Evolutionary conservation across 2,113 vertebrate species (phyloP), one percentile per base, ranked within the genome.

Genomic region (Marcusenius ussheri): DNA sequence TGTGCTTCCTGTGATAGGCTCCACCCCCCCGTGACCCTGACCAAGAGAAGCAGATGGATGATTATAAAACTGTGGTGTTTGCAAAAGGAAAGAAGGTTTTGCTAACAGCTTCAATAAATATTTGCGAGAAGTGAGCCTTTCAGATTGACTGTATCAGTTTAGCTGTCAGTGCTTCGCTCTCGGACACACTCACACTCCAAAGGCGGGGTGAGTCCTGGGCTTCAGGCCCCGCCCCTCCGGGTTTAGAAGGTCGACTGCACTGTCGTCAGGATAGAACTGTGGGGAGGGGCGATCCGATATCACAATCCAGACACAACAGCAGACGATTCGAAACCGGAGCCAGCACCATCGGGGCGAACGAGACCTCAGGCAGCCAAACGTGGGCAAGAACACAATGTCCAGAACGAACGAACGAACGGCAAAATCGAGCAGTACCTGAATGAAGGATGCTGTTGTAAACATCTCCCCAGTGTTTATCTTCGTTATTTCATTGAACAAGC

Each of bases 161-260:
- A 42, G 45, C 24, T 9, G n/a, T 47, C 51, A 62, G 53, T 35
- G 10, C 45, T 31, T 70, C 0, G 47, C 21, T 74, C 45, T 58
- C 5, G 31, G 1, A 47, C 89, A 62, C 47, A 93, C 95, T 93
- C 90, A 98, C 97, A 93, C 92, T 92, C 96, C 97, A 87, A 97
- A 94, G 31, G 94, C 94, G 0, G 93, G 89, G 24, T 97, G 93
- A 6, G 93, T 93, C 88, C 96, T 89, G 88, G 93, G 93, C 0
- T 91, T 93, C 42, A 97, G 92, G 88, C 93, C 92, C 92, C 92
- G 90, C 70, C 92, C 46, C 0, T 90, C 83, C 0, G 94, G 93
- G 88, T 21, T 91, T 17, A 98, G 94, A 87, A 98, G 93, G 91
- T 98, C 97, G 90, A 89, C 91, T 50, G 93, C 93, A 74, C 88